Percentiles rank a stretch among this genome's conserved stretches.
Evolutionary conservation across 1,140 invertebrate genomes (phyloP).

Genomic region (Diachasma alloeum): DNA sequence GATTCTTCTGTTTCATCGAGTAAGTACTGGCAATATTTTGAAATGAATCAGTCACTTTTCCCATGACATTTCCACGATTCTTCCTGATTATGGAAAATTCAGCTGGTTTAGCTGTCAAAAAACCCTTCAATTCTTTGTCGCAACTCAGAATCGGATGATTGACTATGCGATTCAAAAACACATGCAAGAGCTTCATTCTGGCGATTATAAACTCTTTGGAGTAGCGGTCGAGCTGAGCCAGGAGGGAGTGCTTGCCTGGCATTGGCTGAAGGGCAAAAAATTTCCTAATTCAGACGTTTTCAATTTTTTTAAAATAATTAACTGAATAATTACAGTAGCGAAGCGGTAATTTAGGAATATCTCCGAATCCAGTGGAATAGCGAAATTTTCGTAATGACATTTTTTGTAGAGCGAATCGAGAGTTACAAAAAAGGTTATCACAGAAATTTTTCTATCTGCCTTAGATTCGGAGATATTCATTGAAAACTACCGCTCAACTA

Average conservation of each 20-base stretch:
- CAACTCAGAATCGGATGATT: slow-evolving; percentile 79
- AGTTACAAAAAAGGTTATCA: too few relatives aligned
- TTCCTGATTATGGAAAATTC: slow-evolving; percentile 75
- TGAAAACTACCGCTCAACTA: too few relatives aligned
- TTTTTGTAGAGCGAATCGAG: too few relatives aligned
- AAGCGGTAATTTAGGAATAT: too few relatives aligned
- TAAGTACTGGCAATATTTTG: slow-evolving; percentile 69
- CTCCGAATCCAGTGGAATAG: too few relatives aligned
- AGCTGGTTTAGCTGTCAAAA: slow-evolving; percentile 75
- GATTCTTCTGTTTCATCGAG: slow-evolving; percentile 68
- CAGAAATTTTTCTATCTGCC: too few relatives aligned
- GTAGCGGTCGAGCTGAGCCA: slow-evolving; percentile 77
- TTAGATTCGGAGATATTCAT: too few relatives aligned
- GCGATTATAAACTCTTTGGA: slow-evolving; percentile 78
- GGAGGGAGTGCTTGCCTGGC: slow-evolving; percentile 72
- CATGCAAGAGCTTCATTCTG: slow-evolving; percentile 75
- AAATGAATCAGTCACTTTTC: slow-evolving; percentile 70
- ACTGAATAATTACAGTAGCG: too few relatives aligned
- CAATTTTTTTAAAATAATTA: too few relatives aligned
- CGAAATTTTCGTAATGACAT: too few relatives aligned
- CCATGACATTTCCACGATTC: slow-evolving; percentile 68
- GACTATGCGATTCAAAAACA: slow-evolving; percentile 72
- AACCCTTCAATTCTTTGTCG: slow-evolving; percentile 73
- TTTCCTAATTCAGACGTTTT: too few relatives aligned
- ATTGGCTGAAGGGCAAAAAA: slow-evolving; percentile 55